Base-by-base conservation (phyloP, 2,888 invertebrate genomes). In the Amitus sp. region DNA sequence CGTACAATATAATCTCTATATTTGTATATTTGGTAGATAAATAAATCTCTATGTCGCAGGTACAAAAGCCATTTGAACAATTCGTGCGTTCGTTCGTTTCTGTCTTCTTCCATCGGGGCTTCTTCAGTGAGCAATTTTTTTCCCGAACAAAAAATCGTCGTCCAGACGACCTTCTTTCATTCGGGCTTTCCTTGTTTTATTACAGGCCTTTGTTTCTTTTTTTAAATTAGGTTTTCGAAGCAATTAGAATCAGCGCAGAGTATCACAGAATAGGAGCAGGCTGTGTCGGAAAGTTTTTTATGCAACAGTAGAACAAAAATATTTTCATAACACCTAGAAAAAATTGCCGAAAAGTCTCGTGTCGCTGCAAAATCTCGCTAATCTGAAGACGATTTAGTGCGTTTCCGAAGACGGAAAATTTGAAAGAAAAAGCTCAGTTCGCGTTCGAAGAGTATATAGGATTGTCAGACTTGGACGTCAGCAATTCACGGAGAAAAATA, bases 1-100 rank as follows among this genome's bases (percentile, higher is more conserved):
- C 62, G 48, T 47, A 59, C 46, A 47, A 37, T 49, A 48, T 59
- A 60, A 45, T 64, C 48, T 64, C 66, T 67, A 66, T 68, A 62
- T 58, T 53, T 68, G 50, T 69, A 66, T 59, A 64, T 72, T 61
- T 69, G 69, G 72, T 76, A 73, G 69, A 73, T 77, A 77, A 75
- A 75, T 76, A 77, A 75, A 74, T 71, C 62, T 76, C 67, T 73
- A 67, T 70, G 57, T 71, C 71, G 69, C 74, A 74, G 73, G 77
- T 77, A 77, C 73, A 75, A 77, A 76, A 77, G 72, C 73, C 48
- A 49, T 68, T 63, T 65, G 47, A 60, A 66, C 65, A 51, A 61
- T 57, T 65, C 57, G 57, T 54, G 54, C 46, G 46, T 57, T 59
- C 49, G 27, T 54, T 50, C 46, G 23, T 47, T 45, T 58, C 50